phyloP scores from a whole-genome alignment of 2,888 invertebrate species.

The Leucoma salicis region DNA sequence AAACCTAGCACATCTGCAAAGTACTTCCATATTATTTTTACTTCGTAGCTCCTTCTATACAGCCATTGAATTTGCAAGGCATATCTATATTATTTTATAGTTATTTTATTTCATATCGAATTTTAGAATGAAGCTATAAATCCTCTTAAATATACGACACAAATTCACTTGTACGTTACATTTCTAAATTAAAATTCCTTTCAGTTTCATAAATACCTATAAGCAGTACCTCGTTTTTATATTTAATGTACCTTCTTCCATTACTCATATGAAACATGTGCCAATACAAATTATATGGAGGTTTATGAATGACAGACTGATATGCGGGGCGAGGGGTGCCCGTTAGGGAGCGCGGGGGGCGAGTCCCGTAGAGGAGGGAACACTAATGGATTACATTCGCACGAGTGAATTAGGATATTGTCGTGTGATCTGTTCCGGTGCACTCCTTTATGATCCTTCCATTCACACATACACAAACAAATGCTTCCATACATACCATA shows the following conservation, averaged over 20 bases:
- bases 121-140: no score
- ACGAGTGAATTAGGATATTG: conserved; percentile 82
- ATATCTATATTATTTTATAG: no score
- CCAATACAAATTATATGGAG: conserved; percentile 81
- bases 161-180: no score
- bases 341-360: conserved; percentile 20
- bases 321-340: conserved; percentile 35
- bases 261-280: conserved; percentile 81
- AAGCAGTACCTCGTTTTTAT: conserved; percentile 59
- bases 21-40: no score
- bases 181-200: conserved; percentile 17
- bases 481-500: conserved; percentile 35
- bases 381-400: conserved; percentile 81
- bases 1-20: neutral
- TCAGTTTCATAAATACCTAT: conserved; percentile 53
- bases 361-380: conserved; percentile 45
- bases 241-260: conserved; percentile 71
- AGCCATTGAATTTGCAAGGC: no score
- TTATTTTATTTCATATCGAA: no score
- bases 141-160: no score
- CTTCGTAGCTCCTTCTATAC: no score
- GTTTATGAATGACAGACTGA: conserved; percentile 79
- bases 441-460: conserved; percentile 68
- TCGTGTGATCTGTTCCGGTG: conserved; percentile 79
- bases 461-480: conserved; percentile 43